Percentiles rank a stretch among this genome's conserved stretches.
Conservation (phyloP, 2,888 invertebrate species). For the Cerceris ruficornis region DNA sequence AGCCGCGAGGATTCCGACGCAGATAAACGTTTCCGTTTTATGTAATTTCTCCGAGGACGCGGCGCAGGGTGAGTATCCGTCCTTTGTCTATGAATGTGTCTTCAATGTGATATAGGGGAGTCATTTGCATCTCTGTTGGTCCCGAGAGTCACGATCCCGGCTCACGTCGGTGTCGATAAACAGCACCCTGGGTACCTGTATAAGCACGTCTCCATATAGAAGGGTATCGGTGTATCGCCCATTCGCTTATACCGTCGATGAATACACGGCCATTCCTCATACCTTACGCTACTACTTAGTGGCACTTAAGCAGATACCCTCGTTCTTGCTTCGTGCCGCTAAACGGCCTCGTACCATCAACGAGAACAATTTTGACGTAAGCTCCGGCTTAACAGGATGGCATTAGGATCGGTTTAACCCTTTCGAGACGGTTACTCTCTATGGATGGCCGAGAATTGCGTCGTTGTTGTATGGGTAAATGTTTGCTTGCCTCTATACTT, state of each 20-base stretch:
- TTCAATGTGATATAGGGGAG: slow-evolving; percentile 50
- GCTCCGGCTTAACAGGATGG: slow-evolving; percentile 33
- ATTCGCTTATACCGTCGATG: slow-evolving; percentile 50
- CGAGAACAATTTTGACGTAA: slow-evolving; percentile 57
- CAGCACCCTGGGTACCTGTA: slow-evolving; percentile 55
- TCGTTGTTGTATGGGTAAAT: background rate
- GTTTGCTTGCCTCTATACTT: background rate
- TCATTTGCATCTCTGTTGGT: slow-evolving; percentile 67
- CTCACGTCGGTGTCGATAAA: slow-evolving; percentile 67
- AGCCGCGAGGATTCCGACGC: background rate
- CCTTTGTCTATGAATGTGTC: slow-evolving; percentile 50
- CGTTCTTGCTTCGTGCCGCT: slow-evolving; percentile 34
- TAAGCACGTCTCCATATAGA: slow-evolving; percentile 44
- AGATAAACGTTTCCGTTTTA: background rate
- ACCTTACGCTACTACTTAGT: slow-evolving; percentile 58
- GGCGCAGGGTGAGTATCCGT: slow-evolving; percentile 21
- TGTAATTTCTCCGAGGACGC: slow-evolving; percentile 16
- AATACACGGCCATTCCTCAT: slow-evolving; percentile 59
- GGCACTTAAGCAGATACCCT: slow-evolving; percentile 61
- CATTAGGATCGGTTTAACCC: slow-evolving; percentile 40
- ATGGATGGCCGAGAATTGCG: background rate
- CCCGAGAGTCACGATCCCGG: slow-evolving; percentile 56
- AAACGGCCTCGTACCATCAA: slow-evolving; percentile 34
- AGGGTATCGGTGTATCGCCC: slow-evolving; percentile 35
- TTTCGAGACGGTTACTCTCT: background rate